Conservation (phyloP, 2,113 vertebrate species). For the Gymnocephalus cernua region DNA sequence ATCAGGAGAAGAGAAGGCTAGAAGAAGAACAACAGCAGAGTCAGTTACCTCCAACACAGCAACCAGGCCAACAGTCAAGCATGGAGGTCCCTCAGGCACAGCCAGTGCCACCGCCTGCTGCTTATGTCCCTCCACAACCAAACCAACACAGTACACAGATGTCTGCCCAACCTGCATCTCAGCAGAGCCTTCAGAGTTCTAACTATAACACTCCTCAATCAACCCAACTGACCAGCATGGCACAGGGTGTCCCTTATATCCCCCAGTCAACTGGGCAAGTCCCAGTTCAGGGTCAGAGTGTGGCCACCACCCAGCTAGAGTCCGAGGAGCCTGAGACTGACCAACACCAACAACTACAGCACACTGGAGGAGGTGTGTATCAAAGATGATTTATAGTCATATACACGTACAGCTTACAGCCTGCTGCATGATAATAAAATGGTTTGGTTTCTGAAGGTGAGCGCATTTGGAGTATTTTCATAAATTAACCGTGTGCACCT, state of each 20-base stretch:
- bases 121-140: constrained; percentile 66
- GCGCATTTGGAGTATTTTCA: not conserved
- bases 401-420: not conserved
- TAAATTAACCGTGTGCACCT: not conserved
- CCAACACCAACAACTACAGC: constrained; percentile 86
- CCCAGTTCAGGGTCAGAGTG: constrained; percentile 64
- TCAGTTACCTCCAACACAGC: constrained; percentile 55
- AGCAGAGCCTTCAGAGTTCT: constrained; percentile 65
- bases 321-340: constrained; percentile 92
- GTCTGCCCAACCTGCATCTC: constrained; percentile 63
- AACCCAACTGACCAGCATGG: constrained; percentile 42
- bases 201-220: constrained; percentile 72
- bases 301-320: constrained; percentile 75
- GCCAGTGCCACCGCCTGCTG: constrained; percentile 43
- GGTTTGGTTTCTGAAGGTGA: not conserved
- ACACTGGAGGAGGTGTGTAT: constrained; percentile 87
- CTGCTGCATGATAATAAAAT: not conserved
- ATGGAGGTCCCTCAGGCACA: constrained; percentile 63
- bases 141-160: constrained; percentile 71
- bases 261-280: constrained; percentile 64
- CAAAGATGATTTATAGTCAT: not conserved
- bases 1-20: constrained; percentile 91
- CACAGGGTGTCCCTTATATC: constrained; percentile 58
- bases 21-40: constrained; percentile 85
- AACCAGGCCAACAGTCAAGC: constrained; percentile 76